phyloP scores from a whole-genome alignment of 2,113 vertebrate species.

The Chaetura pelagica region DNA sequence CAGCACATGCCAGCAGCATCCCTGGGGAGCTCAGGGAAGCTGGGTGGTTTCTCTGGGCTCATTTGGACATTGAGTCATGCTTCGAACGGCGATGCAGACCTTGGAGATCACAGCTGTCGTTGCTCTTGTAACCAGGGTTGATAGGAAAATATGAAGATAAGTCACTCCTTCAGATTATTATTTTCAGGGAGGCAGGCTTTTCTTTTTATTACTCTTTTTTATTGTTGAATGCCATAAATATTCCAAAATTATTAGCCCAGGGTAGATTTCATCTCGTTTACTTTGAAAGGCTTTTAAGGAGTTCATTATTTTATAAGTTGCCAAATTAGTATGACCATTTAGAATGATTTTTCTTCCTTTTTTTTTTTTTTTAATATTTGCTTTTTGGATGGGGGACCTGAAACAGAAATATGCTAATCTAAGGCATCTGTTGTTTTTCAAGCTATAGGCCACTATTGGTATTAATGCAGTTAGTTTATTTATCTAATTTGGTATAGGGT shows the following conservation, averaged over 20 bases:
- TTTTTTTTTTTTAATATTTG: conserved; percentile 33
- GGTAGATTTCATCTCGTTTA: conserved; percentile 67
- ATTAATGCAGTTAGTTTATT: conserved; percentile 29
- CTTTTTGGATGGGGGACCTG: conserved; percentile 61
- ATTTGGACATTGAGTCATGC: neutral
- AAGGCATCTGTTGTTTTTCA: conserved; percentile 72
- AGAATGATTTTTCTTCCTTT: conserved; percentile 55
- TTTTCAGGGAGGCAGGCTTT: conserved; percentile 57
- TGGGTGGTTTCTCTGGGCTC: neutral
- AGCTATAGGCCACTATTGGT: conserved; percentile 24
- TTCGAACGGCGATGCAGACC: neutral
- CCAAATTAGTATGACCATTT: conserved; percentile 65
- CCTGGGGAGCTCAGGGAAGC: neutral
- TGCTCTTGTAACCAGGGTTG: conserved; percentile 27
- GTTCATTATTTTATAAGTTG: conserved; percentile 57
- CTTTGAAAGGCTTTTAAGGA: conserved; percentile 59
- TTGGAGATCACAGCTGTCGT: conserved; percentile 18
- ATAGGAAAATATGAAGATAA: conserved; percentile 56
- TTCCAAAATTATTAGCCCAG: conserved; percentile 58
- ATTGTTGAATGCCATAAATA: conserved; percentile 65
- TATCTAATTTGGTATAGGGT: neutral
- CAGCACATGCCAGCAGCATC: neutral
- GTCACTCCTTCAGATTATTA: conserved; percentile 62
- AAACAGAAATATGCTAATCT: conserved; percentile 68
- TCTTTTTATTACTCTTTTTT: conserved; percentile 65